Evolutionary conservation across 2,888 invertebrate genomes (phyloP), one percentile per base, ranked within the genome.

Genomic region (Steinernema hermaphroditum): DNA sequence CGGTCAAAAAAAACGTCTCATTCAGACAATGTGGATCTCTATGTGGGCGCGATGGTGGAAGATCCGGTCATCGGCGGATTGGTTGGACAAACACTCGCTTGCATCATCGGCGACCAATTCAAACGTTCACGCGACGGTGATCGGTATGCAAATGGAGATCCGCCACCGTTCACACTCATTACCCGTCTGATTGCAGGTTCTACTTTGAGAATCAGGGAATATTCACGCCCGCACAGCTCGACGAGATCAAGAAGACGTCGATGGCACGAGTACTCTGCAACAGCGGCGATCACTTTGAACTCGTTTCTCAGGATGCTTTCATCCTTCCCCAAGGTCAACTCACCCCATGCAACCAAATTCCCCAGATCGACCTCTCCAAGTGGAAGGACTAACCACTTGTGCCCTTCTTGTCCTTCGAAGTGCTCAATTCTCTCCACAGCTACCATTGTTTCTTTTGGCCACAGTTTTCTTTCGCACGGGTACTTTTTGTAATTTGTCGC

Each of bases 241-340:
- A 89, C 0, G 93, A 94, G 87, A 91, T 96, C 71, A 91, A 93
- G 0, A 94, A 94, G 87, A 90, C 91, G 0, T 57, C 93, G 0
- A 86, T 96, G 49, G 91, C 94, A 0, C 93, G 94, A 87, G 87
- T 94, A 0, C 87, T 93, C 72, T 96, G 95, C 85, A 93, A 94
- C 80, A 95, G 94, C 88, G 91, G 94, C 87, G 94, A 80, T 34
- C 68, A 71, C 71, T 76, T 80, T 43, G 68, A 75, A 37, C 70
- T 78, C 43, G 84, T 86, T 1, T 85, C 85, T 0, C 49, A 77
- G 9, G 78, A 78, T 54, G 83, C 83, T 0, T 85, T 85, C 75
- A 32, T 74, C 19, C 54, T 79, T 16, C 74, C 72, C 19, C 72
- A 71, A 6, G 57, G 57, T 27, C 37, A 72, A 16, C 68, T 72